Conservation (phyloP, 2,113 vertebrate genomes). For the Brachypteracias leptosomus region DNA sequence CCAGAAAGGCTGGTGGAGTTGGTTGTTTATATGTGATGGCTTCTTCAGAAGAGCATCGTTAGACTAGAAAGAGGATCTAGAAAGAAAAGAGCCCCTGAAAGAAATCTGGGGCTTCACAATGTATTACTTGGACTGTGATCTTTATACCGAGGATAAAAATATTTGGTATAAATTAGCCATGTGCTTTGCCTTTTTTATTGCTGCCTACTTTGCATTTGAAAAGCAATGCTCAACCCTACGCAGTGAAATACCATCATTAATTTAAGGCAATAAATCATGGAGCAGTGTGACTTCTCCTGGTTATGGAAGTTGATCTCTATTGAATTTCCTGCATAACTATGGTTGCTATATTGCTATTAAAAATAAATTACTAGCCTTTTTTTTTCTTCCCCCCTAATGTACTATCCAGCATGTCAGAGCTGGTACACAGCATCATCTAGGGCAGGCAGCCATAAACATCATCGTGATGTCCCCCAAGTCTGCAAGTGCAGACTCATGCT, state of each 20-base stretch:
- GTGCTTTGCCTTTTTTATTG: not conserved
- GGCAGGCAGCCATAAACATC: not conserved
- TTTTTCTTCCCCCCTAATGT: not conserved
- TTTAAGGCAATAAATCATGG: not conserved
- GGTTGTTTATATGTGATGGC: not conserved
- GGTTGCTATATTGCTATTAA: not conserved
- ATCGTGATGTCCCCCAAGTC: not conserved
- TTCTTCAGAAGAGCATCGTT: not conserved
- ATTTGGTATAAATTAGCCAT: not conserved
- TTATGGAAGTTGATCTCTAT: not conserved
- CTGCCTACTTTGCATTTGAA: not conserved
- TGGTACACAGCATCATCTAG: not conserved
- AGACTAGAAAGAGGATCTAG: not conserved
- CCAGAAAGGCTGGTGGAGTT: not conserved
- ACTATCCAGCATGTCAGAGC: not conserved
- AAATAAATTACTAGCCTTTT: not conserved
- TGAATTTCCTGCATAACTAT: not conserved
- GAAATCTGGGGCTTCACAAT: not conserved
- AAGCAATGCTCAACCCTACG: not conserved
- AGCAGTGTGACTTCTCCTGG: not conserved
- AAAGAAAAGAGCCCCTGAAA: not conserved
- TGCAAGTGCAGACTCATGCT: not conserved
- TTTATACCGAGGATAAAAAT: not conserved
- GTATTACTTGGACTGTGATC: not conserved
- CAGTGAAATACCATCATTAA: not conserved